These are phyloP conservation scores for Aphis gossypii DNA, from an alignment of 1,140 invertebrate genomes.

Conservation along the genomic window DNA sequence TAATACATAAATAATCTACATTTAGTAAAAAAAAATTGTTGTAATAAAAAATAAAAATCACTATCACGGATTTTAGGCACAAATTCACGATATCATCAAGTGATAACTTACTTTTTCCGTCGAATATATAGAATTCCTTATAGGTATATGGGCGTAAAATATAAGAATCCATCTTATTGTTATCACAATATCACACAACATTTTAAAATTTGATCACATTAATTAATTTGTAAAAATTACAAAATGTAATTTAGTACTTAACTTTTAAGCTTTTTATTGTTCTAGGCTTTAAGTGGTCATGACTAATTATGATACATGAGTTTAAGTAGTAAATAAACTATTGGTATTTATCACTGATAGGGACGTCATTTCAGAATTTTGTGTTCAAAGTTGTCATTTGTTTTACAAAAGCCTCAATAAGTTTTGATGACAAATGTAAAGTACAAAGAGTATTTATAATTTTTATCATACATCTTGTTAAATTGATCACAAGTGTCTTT, in stretches of 20 bases:
- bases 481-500: not conserved
- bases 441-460: not conserved
- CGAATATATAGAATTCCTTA: not conserved
- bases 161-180: too few relatives aligned
- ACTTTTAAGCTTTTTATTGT: too few relatives aligned
- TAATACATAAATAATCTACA: not conserved
- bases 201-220: too few relatives aligned
- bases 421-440: not conserved
- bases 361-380: not conserved
- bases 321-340: too few relatives aligned
- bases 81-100: not conserved
- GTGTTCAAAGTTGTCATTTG: not conserved
- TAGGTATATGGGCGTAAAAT: too few relatives aligned
- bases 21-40: not conserved
- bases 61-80: not conserved
- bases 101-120: not conserved
- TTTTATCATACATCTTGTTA: not conserved
- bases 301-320: too few relatives aligned
- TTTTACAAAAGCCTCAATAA: not conserved
- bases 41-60: not conserved
- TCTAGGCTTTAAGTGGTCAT: too few relatives aligned
- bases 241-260: too few relatives aligned
- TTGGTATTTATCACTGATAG: too few relatives aligned
- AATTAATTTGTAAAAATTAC: too few relatives aligned
- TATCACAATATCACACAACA: too few relatives aligned